Conservation (phyloP, 2,888 invertebrate species). For the Ectobius pallidus region DNA sequence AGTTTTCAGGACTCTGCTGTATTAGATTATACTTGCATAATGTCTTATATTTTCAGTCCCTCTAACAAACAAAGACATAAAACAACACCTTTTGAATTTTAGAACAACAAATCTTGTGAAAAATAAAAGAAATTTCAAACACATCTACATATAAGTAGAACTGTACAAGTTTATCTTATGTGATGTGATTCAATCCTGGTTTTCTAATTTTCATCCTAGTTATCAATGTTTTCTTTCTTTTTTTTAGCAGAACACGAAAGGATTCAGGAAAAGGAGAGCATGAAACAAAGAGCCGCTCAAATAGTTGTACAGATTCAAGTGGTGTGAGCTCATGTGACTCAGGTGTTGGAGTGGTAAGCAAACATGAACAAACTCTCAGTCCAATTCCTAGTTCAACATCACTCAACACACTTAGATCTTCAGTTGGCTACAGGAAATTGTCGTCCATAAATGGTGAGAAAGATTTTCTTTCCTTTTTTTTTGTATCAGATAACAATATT, state of each 20-base stretch:
- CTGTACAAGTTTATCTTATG: too few species aligned
- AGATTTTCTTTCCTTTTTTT: slow-evolving; percentile 13
- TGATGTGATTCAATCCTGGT: too few species aligned
- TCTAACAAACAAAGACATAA: too few species aligned
- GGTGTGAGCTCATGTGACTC: slow-evolving; percentile 85
- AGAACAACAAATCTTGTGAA: too few species aligned
- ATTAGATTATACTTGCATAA: too few species aligned
- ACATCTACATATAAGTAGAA: too few species aligned
- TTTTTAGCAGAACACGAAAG: neutral
- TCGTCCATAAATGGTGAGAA: slow-evolving; percentile 63
- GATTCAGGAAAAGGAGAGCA: slow-evolving; percentile 21
- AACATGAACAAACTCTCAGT: slow-evolving; percentile 69
- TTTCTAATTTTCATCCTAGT: too few species aligned
- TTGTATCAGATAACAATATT: neutral
- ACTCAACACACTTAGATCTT: slow-evolving; percentile 46
- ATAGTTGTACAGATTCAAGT: slow-evolving; percentile 74
- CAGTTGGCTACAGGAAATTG: neutral
- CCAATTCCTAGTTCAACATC: slow-evolving; percentile 85
- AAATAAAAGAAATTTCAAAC: too few species aligned
- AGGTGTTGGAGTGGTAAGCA: slow-evolving; percentile 53
- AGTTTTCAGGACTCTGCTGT: too few species aligned
- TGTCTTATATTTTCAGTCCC: too few species aligned
- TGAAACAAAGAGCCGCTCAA: slow-evolving; percentile 56
- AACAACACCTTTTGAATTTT: too few species aligned
- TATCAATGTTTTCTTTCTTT: too few species aligned